A percentile compares a stretch with the other conserved stretches of the same genome.
Conservation (phyloP, 2,113 vertebrate genomes). For the Phalacrocorax brasilianus region DNA sequence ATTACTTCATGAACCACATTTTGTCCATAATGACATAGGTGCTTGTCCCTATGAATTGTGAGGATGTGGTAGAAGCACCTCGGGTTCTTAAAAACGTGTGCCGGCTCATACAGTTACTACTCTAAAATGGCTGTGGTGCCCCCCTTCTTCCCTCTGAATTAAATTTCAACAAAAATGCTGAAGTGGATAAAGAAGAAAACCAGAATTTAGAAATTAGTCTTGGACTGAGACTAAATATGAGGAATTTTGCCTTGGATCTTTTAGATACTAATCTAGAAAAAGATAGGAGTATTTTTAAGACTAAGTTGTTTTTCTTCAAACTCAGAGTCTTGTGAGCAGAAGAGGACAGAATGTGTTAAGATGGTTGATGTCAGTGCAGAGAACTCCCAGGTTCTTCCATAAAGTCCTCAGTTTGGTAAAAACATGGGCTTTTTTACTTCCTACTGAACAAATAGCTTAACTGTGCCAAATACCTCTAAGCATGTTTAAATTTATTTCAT, state of each 20-base stretch:
- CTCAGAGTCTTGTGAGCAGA: fast-evolving
- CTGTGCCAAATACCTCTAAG: neutral
- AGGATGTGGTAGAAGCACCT: neutral
- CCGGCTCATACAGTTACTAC: neutral
- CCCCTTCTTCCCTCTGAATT: neutral
- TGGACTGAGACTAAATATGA: neutral
- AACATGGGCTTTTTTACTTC: fast-evolving
- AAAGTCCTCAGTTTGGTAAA: neutral
- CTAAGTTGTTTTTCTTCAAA: neutral
- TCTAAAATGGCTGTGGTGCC: neutral
- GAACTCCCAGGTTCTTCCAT: neutral
- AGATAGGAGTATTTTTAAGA: neutral
- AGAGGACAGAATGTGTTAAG: neutral
- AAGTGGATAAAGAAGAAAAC: neutral
- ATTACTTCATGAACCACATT: neutral
- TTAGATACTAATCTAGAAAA: neutral
- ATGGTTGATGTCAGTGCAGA: neutral
- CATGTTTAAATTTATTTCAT: neutral
- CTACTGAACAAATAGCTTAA: neutral
- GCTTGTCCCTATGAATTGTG: neutral
- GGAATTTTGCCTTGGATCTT: neutral
- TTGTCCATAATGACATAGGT: neutral
- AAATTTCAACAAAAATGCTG: neutral
- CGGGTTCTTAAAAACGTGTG: neutral
- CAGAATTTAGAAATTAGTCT: neutral